Conservation (phyloP, 2,797 vertebrate species). For the Parauchenoglanis ngamensis region DNA sequence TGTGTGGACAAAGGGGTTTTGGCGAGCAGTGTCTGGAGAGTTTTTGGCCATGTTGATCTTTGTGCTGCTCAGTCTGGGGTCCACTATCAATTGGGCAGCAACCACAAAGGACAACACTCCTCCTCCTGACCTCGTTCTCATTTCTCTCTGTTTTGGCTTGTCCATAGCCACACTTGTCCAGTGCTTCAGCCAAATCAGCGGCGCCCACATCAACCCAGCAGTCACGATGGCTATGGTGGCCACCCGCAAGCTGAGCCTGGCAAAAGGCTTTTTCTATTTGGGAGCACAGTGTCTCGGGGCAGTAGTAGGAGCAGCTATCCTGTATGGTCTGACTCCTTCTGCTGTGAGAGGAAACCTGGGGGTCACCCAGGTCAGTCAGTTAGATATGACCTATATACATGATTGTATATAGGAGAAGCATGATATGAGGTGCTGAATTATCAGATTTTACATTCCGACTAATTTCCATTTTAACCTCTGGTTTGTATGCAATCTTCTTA, state of each 20-base stretch:
- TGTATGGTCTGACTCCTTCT: constrained; percentile 83
- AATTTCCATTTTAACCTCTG: neutral
- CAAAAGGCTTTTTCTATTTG: constrained; percentile 86
- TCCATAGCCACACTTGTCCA: constrained; percentile 89
- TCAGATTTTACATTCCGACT: neutral
- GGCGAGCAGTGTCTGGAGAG: constrained; percentile 84
- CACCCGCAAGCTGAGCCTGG: constrained; percentile 84
- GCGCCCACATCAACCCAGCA: constrained; percentile 88
- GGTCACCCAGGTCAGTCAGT: constrained; percentile 79
- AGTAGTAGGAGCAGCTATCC: constrained; percentile 80
- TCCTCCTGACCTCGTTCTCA: constrained; percentile 82
- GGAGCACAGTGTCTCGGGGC: constrained; percentile 85
- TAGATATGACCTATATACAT: neutral
- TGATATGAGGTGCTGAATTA: neutral
- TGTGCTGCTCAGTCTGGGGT: constrained; percentile 85
- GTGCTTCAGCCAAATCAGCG: constrained; percentile 88
- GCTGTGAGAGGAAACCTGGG: constrained; percentile 80
- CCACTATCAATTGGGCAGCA: constrained; percentile 84
- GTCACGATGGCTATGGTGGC: constrained; percentile 87
- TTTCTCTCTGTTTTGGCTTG: constrained; percentile 89
- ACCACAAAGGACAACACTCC: constrained; percentile 67
- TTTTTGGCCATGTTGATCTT: constrained; percentile 88
- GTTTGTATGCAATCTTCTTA: neutral
- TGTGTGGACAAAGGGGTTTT: constrained; percentile 91
- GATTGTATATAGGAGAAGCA: neutral